Evolutionary conservation across 2,797 vertebrate species (phyloP).

Genomic region (Agapornis canus): DNA sequence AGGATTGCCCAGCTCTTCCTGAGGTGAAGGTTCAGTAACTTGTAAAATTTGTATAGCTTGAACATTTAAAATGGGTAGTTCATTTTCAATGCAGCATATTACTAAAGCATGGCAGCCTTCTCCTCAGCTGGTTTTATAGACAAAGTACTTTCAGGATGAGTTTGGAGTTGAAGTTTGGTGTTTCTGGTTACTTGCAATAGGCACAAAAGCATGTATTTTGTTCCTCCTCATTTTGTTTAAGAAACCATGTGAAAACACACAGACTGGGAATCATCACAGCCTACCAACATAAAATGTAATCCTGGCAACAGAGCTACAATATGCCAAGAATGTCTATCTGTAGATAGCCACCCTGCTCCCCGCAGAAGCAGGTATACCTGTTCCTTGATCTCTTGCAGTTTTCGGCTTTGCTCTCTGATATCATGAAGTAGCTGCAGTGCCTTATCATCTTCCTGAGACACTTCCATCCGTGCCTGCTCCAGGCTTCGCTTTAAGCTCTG

Average conservation of each 20-base stretch:
- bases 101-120: background rate
- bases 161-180: background rate
- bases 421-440: conserved; percentile 97
- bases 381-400: conserved; percentile 99
- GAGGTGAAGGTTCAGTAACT: background rate
- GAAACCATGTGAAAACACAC: background rate
- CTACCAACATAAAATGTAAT: background rate
- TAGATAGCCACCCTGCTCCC: background rate
- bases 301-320: background rate
- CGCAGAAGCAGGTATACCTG: conserved; percentile 83
- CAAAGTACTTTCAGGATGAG: background rate
- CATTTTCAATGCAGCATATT: background rate
- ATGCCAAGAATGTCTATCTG: background rate
- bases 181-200: background rate
- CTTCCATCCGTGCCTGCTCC: conserved; percentile 97
- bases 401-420: conserved; percentile 98
- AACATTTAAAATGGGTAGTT: background rate
- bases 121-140: background rate
- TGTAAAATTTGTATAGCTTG: background rate
- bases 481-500: conserved; percentile 99
- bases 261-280: background rate
- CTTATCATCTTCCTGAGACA: conserved; percentile 98
- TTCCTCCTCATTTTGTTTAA: background rate
- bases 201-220: background rate
- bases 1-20: background rate